Conservation (phyloP, 1,140 invertebrate species). For the Coelopa frigida region DNA sequence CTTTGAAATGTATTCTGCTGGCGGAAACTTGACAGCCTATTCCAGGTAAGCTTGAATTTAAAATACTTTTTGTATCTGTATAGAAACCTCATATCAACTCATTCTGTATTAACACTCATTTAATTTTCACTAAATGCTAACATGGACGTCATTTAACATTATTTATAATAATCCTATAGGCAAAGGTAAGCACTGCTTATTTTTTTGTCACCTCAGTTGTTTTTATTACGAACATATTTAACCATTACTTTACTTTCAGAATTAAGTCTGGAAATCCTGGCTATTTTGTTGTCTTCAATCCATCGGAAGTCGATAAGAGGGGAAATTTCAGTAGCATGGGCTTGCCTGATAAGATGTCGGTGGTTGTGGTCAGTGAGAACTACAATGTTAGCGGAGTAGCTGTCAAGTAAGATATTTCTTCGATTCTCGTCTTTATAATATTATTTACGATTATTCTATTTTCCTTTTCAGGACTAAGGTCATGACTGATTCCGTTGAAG, state of each 20-base stretch:
- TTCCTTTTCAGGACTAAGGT: constrained; percentile 31
- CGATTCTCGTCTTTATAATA: constrained; percentile 6
- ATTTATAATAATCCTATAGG: too few species aligned
- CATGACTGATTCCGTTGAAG: constrained; percentile 26
- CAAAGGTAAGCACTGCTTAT: too few species aligned
- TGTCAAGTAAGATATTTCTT: constrained; percentile 43
- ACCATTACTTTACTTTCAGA: too few species aligned
- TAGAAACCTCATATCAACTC: not conserved
- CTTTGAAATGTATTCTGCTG: constrained; percentile 40
- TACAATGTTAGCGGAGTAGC: constrained; percentile 43
- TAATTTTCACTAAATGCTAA: too few species aligned
- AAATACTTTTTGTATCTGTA: not conserved
- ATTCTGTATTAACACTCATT: not conserved
- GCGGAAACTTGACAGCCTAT: constrained; percentile 56
- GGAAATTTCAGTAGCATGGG: constrained; percentile 48
- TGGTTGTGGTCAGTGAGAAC: constrained; percentile 50
- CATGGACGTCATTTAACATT: too few species aligned
- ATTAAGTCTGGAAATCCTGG: constrained; percentile 63
- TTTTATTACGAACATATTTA: too few species aligned
- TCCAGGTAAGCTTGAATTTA: constrained; percentile 49
- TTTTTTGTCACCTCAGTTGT: too few species aligned
- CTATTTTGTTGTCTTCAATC: constrained; percentile 58
- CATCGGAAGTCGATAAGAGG: constrained; percentile 42
- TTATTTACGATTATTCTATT: constrained; percentile 14
- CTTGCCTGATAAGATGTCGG: constrained; percentile 51